These are phyloP conservation scores for Seison nebaliae DNA, from an alignment of 1,140 invertebrate genomes.

Conservation along the genomic window DNA sequence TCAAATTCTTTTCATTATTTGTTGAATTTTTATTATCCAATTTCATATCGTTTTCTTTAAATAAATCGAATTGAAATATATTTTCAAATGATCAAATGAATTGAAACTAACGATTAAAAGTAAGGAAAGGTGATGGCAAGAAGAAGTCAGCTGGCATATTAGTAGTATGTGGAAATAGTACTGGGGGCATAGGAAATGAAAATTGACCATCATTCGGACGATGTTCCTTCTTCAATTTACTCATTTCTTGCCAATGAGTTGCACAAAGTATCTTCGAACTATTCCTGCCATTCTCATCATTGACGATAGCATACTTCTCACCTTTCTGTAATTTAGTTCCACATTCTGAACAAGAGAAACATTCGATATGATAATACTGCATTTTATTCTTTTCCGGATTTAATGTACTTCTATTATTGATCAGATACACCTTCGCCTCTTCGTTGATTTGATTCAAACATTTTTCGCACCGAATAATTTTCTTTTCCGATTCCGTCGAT, in stretches of 20 bases:
- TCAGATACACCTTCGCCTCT: slow-evolving; percentile 3
- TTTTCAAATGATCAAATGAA: too few species aligned
- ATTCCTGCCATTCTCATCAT: slow-evolving; percentile 18
- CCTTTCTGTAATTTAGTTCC: slow-evolving; percentile 25
- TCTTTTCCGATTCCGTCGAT: too few species aligned
- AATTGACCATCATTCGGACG: neutral
- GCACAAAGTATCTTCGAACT: slow-evolving; percentile 2
- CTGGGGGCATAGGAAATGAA: neutral
- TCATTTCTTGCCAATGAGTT: neutral
- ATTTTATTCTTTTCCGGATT: neutral
- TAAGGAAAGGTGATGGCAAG: neutral
- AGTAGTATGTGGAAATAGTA: too few species aligned
- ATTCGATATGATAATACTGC: slow-evolving; percentile 23
- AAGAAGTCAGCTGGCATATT: neutral
- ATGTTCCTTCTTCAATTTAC: neutral
- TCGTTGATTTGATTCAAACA: slow-evolving; percentile 8
- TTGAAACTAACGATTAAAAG: too few species aligned
- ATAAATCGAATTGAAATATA: too few species aligned
- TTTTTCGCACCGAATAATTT: too few species aligned
- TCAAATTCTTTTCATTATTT: too few species aligned
- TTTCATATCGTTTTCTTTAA: too few species aligned
- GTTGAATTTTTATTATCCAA: too few species aligned
- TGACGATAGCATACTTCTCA: slow-evolving; percentile 28
- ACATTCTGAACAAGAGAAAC: slow-evolving; percentile 28
- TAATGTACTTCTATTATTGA: neutral